Evolutionary conservation across 2,113 vertebrate species (phyloP).

Genomic region (Cisticola juncidis): DNA sequence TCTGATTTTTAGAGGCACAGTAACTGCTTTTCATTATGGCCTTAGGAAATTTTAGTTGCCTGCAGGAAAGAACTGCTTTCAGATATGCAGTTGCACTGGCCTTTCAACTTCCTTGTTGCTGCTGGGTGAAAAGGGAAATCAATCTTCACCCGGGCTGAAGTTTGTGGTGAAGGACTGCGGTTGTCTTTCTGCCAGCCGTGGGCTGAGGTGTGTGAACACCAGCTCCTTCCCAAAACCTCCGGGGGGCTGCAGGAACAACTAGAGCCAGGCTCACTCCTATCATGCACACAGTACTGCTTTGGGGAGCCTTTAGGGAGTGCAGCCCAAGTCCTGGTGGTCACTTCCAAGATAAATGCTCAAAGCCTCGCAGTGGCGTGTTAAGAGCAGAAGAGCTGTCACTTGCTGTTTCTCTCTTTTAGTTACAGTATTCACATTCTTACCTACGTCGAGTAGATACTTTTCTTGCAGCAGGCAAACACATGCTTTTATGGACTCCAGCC

Average conservation of each 20-base stretch:
- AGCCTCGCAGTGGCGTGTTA: not conserved
- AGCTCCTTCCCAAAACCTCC: not conserved
- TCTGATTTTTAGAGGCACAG: not conserved
- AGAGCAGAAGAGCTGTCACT: not conserved
- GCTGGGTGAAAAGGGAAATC: not conserved
- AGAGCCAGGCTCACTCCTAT: rapidly evolving
- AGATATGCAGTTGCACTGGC: not conserved
- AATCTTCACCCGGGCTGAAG: not conserved
- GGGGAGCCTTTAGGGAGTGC: not conserved
- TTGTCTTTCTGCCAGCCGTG: not conserved
- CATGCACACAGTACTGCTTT: rapidly evolving
- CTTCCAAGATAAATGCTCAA: not conserved
- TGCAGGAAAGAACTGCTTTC: not conserved
- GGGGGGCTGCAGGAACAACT: not conserved
- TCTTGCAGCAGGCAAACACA: not conserved
- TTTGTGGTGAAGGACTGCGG: not conserved
- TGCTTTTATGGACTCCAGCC: not conserved
- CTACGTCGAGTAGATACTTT: not conserved
- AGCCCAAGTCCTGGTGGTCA: not conserved
- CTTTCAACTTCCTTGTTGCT: not conserved
- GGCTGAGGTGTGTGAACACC: not conserved
- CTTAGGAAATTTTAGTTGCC: not conserved
- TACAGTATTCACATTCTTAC: not conserved
- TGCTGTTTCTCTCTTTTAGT: not conserved
- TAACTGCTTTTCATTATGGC: not conserved